Conservation (phyloP, 2,888 invertebrate species). For the Limnephilus lunatus region DNA sequence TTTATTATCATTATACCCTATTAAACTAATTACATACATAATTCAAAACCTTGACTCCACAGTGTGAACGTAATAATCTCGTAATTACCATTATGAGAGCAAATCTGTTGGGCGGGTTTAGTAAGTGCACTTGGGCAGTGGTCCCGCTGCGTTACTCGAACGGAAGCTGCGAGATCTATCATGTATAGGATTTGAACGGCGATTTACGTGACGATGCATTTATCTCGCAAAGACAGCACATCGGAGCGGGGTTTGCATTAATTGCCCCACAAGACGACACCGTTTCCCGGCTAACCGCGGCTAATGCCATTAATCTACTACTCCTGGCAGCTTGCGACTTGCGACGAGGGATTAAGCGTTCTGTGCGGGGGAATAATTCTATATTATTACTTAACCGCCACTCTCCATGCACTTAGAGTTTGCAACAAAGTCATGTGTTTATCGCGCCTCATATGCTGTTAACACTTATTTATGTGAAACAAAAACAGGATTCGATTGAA, state of each 20-base stretch:
- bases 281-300: neutral
- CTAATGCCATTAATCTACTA: neutral
- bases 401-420: neutral
- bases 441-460: neutral
- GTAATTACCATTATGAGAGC: no score
- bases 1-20: neutral
- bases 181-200: neutral
- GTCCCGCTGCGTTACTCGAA: neutral
- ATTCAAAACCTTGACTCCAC: neutral
- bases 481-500: no score
- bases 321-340: neutral
- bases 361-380: neutral
- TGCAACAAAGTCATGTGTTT: neutral
- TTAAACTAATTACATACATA: neutral
- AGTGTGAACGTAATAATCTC: neutral
- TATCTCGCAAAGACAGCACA: constrained; percentile 29
- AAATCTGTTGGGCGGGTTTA: neutral
- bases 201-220: constrained; percentile 38
- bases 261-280: neutral
- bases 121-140: neutral
- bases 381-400: neutral
- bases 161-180: constrained; percentile 6
- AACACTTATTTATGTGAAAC: neutral
- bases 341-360: constrained; percentile 22
- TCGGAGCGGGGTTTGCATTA: constrained; percentile 5